Evolutionary conservation across 2,797 vertebrate species (phyloP), one percentile per base, ranked within the genome.

Genomic region (Crax fasciolata): DNA sequence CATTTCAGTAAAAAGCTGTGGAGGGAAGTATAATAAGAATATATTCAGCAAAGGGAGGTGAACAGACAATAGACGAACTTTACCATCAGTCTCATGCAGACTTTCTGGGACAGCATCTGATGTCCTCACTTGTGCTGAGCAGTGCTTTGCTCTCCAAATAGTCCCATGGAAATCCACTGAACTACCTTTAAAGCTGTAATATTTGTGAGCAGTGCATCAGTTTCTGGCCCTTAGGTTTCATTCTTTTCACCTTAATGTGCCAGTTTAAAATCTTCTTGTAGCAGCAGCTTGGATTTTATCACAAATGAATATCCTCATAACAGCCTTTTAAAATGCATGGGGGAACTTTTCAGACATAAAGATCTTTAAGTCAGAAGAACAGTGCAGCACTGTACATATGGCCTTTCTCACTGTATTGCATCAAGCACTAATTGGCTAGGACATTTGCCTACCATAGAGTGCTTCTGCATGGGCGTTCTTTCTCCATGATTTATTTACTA

Each of bases 281-380:
- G 87, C 18, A 4, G 91, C 87, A 92, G 73, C 62, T 92, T 92
- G 86, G 87, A 25, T 96, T 96, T 96, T 95, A 84, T 77, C 78
- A 91, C 82, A 93, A 91, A 75, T 57, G 48, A 92, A 83, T 90
- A 43, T 80, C 67, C 70, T 91, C 62, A 25, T 89, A 93, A 87
- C 66, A 75, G 75, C 81, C 70, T 94, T 93, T 94, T 94, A 95
- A 96, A 94, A 89, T 91, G 71, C 87, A 57, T 76, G 68, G 59
- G 92, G 82, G 94, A 96, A 46, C 92, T 93, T 91, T 90, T 67
- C 70, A 92, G 73, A 48, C 70, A 16, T 84, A 59, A 84, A 88
- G 91, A 90, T 89, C 73, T 96, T 81, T 41, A 96, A 91, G 89
- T 77, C 70, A 88, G 79, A 70, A 38, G 92, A 76, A 10, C 21